Conservation (phyloP, 2,888 invertebrate species). For the Stenchaetothrips biformis region DNA sequence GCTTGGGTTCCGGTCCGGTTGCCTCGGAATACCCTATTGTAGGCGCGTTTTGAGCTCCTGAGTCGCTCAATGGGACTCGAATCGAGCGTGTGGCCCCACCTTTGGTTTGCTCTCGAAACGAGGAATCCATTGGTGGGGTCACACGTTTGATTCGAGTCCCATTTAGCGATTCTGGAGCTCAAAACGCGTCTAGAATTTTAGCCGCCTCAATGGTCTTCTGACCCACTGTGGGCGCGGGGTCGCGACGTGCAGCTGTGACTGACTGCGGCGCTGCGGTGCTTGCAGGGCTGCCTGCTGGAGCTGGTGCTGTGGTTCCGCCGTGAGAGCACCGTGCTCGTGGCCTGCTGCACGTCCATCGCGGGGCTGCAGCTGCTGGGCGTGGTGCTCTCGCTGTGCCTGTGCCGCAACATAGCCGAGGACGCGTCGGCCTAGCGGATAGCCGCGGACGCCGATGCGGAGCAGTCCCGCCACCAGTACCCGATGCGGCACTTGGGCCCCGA, state of each 20-base stretch:
- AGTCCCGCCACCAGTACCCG: background rate
- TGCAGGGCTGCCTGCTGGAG: conserved; percentile 49
- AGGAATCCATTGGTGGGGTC: too few relatives aligned
- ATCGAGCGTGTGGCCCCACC: too few relatives aligned
- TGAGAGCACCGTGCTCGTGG: conserved; percentile 48
- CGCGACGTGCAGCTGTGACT: background rate
- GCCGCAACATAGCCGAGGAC: conserved; percentile 42
- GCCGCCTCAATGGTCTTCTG: too few relatives aligned
- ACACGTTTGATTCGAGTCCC: too few relatives aligned
- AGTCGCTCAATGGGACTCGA: too few relatives aligned
- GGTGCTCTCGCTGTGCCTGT: conserved; percentile 43
- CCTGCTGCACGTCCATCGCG: conserved; percentile 43
- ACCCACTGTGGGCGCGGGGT: too few relatives aligned
- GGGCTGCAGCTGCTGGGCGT: conserved; percentile 44
- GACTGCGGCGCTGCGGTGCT: conserved; percentile 1
- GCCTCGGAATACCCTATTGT: too few relatives aligned
- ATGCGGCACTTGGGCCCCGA: conserved; percentile 2
- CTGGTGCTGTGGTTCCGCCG: conserved; percentile 47
- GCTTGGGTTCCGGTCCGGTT: too few relatives aligned
- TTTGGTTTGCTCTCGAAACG: too few relatives aligned
- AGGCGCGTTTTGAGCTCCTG: too few relatives aligned
- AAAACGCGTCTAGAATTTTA: too few relatives aligned
- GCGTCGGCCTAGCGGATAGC: background rate
- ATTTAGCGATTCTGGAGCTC: too few relatives aligned
- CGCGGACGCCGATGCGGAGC: background rate